Percentiles rank a stretch among this genome's conserved stretches.
Evolutionary conservation across 2,797 vertebrate genomes (phyloP).

Genomic region (Halcyon chelicuti): DNA sequence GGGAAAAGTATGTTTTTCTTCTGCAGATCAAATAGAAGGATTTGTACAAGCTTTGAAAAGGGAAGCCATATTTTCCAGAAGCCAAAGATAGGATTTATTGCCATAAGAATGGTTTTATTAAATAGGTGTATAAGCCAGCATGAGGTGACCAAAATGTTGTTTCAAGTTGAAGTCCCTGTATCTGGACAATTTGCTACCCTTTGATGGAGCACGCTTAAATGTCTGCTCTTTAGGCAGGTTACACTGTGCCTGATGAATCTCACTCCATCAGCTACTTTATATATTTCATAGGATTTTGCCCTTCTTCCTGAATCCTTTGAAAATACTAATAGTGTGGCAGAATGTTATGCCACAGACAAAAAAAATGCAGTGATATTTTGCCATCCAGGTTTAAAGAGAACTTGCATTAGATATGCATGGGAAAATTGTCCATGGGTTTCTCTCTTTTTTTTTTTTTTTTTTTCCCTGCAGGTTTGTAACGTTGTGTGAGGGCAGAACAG

Average conservation of each 20-base stretch:
- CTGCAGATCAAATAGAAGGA: neutral
- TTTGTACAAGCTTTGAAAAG: neutral
- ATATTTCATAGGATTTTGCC: neutral
- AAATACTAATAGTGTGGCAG: neutral
- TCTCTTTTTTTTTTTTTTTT: neutral
- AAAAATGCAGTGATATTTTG: neutral
- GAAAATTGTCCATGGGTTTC: neutral
- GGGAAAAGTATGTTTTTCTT: neutral
- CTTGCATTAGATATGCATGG: neutral
- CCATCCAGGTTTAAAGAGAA: neutral
- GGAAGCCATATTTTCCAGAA: neutral
- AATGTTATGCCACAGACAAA: neutral
- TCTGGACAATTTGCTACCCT: neutral
- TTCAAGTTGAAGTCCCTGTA: neutral
- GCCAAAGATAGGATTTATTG: neutral
- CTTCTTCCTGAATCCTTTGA: neutral
- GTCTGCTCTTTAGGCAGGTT: neutral
- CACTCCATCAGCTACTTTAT: neutral
- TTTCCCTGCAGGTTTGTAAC: neutral
- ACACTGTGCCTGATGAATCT: neutral
- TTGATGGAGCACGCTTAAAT: neutral
- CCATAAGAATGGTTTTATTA: neutral
- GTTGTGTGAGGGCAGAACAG: neutral
- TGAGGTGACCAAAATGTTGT: neutral
- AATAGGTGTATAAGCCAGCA: neutral